Evolutionary conservation across 1,140 invertebrate species (phyloP), one percentile per base, ranked within the genome.

Genomic region (Meloidogyne chitwoodi): DNA sequence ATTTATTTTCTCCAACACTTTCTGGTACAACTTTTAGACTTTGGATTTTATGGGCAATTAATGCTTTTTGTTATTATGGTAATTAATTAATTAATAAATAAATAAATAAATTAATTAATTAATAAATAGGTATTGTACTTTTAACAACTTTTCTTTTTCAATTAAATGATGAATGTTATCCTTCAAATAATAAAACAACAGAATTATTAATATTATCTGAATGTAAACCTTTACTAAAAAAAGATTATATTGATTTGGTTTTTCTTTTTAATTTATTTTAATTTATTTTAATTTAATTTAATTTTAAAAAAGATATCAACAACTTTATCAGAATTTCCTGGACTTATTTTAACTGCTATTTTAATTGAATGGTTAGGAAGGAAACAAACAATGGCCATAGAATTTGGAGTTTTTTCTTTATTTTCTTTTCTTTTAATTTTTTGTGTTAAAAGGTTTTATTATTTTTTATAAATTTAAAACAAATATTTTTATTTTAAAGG

Each of bases 51-150:
- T 97, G 94, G 94, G 92, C 94, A 89, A 91, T 93, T 0, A 94
- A 93, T 88, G 93, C 94, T 1, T 96, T 97, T 88, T 95, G 93
- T 82, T 98, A 98, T 87, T 97, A 97, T 87, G 95, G 95, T 66
- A n/a, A 66, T 16, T 16, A 19, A 19, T 31, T 16, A 12, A 27
- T 31, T 14, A 65, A 65, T 38, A 66, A 66, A 29, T 31, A 22
- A n/a, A 3, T 19, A 19, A 19, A 2, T 48, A 16, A 19, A 1
- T 16, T 31, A 22, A 29, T 31, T 19, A 12, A 12, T 14, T 11
- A 41, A 2, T 48, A 16, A 3, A 1, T 16, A 66, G 64, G 64
- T 31, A 90, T 96, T 44, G 94, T 98, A 5, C 88, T 97, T 63
- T 94, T 97, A 91, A 95, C 94, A 0, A 96, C 94, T 1, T 94